Evolutionary conservation across 2,888 invertebrate genomes (phyloP).

Genomic region (Camponotus fellah): DNA sequence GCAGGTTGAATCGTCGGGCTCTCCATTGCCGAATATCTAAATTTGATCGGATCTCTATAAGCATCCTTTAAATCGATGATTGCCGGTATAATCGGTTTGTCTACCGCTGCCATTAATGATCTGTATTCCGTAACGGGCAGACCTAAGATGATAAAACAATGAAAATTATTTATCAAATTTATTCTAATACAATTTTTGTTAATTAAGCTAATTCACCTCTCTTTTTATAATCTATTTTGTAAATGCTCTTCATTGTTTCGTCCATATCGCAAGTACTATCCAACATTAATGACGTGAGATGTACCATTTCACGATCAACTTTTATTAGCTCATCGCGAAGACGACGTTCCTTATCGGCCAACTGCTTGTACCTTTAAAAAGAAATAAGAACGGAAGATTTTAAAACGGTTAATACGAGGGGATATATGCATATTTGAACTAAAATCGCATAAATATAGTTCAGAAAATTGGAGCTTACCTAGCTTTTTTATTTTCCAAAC

Average conservation of each 20-base stretch:
- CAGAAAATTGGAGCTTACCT: constrained; percentile 79
- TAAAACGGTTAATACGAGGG: neutral
- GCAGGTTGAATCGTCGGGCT: constrained; percentile 88
- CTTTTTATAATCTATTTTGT: constrained; percentile 88
- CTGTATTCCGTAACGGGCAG: constrained; percentile 87
- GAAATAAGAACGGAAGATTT: neutral
- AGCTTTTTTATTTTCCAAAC: constrained; percentile 88
- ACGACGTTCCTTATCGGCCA: constrained; percentile 88
- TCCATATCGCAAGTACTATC: constrained; percentile 90
- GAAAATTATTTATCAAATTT: neutral
- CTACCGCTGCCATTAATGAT: constrained; percentile 88
- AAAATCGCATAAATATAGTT: neutral
- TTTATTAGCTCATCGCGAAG: constrained; percentile 87
- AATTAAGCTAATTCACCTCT: constrained; percentile 86
- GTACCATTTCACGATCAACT: constrained; percentile 86
- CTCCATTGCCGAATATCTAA: constrained; percentile 87
- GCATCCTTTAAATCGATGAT: constrained; percentile 88
- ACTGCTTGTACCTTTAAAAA: constrained; percentile 86
- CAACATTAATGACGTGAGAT: constrained; percentile 84
- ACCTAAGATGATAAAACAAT: constrained; percentile 81
- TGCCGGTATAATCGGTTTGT: constrained; percentile 88
- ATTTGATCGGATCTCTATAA: constrained; percentile 89
- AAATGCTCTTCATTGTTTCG: constrained; percentile 89
- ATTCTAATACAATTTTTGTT: neutral
- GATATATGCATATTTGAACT: neutral